Evolutionary conservation across 2,888 invertebrate species (phyloP).

Genomic region (Drosophila anomelani): DNA sequence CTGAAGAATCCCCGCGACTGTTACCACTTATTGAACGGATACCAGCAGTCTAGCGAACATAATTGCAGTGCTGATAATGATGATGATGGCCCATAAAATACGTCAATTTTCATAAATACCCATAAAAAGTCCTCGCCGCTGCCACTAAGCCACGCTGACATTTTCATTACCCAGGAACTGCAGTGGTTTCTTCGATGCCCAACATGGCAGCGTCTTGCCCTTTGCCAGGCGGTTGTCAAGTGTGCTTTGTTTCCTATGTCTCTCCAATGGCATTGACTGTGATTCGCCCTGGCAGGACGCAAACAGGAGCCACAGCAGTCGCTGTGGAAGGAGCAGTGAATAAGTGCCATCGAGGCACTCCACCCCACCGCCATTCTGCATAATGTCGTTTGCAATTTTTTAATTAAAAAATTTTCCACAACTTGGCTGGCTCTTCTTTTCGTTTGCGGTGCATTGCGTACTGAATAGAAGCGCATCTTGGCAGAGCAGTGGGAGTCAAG

Average conservation of each 20-base stretch:
- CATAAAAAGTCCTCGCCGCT: slow-evolving; percentile 44
- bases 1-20: neutral
- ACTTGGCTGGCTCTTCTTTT: slow-evolving; percentile 45
- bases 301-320: slow-evolving; percentile 13
- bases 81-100: slow-evolving; percentile 63
- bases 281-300: slow-evolving; percentile 41
- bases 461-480: slow-evolving; percentile 26
- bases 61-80: slow-evolving; percentile 62
- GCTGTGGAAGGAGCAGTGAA: neutral
- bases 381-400: slow-evolving; percentile 67
- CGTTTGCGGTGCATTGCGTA: slow-evolving; percentile 52
- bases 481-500: slow-evolving; percentile 39
- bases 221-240: slow-evolving; percentile 41
- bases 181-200: slow-evolving; percentile 53
- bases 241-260: slow-evolving; percentile 50
- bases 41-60: slow-evolving; percentile 39
- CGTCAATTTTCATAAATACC: slow-evolving; percentile 74
- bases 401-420: slow-evolving; percentile 73
- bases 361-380: slow-evolving; percentile 41
- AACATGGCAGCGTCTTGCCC: slow-evolving; percentile 16
- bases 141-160: slow-evolving; percentile 64
- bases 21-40: slow-evolving; percentile 10
- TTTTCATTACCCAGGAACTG: slow-evolving; percentile 64
- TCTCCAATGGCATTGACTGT: slow-evolving; percentile 43
- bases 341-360: slow-evolving; percentile 13